Percentiles rank a stretch among this genome's conserved stretches.
Evolutionary conservation across 2,888 invertebrate species (phyloP).

Genomic region (Dicyrtoma fusca): DNA sequence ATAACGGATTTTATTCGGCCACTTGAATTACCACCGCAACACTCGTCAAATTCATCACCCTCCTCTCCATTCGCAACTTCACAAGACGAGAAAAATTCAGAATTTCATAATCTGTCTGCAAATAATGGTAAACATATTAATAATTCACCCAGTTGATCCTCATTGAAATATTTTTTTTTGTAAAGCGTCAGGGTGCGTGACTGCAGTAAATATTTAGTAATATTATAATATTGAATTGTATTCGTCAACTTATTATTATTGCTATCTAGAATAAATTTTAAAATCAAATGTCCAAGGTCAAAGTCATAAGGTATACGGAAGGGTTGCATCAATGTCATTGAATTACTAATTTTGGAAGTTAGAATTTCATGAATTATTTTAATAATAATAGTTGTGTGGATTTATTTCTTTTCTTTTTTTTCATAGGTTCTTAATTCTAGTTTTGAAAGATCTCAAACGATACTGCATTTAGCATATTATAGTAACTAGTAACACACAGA

Average conservation of each 20-base stretch:
- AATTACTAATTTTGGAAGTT: too few species aligned
- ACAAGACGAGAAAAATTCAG: background rate
- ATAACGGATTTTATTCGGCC: conserved; percentile 69
- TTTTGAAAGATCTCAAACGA: too few species aligned
- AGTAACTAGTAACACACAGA: too few species aligned
- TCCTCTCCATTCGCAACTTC: background rate
- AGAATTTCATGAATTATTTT: too few species aligned
- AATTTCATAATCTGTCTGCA: background rate
- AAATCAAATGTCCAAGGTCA: too few species aligned
- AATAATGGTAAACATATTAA: background rate
- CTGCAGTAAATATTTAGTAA: background rate
- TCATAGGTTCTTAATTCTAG: too few species aligned
- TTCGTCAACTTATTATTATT: background rate
- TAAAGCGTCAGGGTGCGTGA: background rate
- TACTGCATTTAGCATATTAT: too few species aligned
- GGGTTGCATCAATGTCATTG: background rate
- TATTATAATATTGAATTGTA: background rate
- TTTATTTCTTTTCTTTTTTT: too few species aligned
- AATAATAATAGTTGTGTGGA: too few species aligned
- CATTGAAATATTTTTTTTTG: background rate
- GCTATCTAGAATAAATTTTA: too few species aligned
- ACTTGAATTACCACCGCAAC: conserved; percentile 6
- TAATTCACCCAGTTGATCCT: background rate
- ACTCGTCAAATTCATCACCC: background rate
- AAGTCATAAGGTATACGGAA: too few species aligned